A percentile compares a stretch with the other conserved stretches of the same genome.
Conservation (phyloP, 2,113 vertebrate species). For the Otus sunia region DNA sequence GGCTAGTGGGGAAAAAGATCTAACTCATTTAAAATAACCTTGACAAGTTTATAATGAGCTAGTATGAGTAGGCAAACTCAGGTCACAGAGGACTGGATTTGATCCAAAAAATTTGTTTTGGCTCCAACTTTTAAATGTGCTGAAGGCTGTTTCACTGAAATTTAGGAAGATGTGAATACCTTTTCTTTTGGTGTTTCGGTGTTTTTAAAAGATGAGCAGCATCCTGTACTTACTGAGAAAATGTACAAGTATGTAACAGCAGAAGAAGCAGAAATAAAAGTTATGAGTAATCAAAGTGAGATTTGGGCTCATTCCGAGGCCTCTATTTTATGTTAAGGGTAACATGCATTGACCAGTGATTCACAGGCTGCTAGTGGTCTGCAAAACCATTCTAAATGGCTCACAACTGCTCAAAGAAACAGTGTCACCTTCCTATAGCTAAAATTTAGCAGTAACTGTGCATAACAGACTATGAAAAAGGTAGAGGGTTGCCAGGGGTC, state of each 20-base stretch:
- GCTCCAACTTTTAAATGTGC: background rate
- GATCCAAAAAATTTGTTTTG: background rate
- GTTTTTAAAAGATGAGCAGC: background rate
- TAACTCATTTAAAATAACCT: slow-evolving; percentile 15
- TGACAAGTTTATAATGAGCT: slow-evolving; percentile 32
- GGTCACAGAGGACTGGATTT: background rate
- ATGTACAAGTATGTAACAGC: background rate
- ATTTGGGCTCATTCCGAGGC: background rate
- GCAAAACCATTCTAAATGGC: background rate
- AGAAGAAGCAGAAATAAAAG: background rate
- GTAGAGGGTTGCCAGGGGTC: background rate
- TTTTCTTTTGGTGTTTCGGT: background rate
- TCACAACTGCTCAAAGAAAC: background rate
- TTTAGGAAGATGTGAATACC: background rate
- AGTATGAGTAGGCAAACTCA: background rate
- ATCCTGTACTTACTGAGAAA: background rate
- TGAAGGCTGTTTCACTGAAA: background rate
- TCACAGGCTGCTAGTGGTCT: background rate
- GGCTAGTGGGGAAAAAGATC: background rate
- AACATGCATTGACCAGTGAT: background rate
- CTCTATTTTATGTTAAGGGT: background rate
- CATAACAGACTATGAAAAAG: background rate
- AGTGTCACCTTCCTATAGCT: background rate
- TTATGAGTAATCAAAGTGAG: background rate
- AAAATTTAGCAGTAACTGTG: background rate